A percentile compares a stretch with the other conserved stretches of the same genome.
Conservation (phyloP, 2,797 vertebrate species). For the Acestrorhynchus altus region DNA sequence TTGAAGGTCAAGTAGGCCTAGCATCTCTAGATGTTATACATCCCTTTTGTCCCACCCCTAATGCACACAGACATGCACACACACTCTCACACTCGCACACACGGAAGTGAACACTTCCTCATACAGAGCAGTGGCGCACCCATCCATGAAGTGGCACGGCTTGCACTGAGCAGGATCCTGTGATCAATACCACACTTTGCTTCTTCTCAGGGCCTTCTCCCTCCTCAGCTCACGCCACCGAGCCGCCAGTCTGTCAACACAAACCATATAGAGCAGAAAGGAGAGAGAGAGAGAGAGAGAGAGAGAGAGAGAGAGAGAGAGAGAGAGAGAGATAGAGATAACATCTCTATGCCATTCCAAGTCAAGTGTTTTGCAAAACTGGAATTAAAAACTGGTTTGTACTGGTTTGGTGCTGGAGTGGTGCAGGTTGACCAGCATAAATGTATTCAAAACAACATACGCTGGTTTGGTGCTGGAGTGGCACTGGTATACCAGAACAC, state of each 20-base stretch:
- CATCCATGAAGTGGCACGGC: constrained; percentile 41
- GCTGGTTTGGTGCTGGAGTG: too few species aligned
- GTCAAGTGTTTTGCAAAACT: too few species aligned
- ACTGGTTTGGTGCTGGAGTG: too few species aligned
- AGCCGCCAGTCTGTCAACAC: constrained; percentile 20
- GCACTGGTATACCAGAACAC: too few species aligned
- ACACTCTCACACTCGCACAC: neutral
- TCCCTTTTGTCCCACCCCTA: constrained; percentile 41
- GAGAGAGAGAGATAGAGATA: too few species aligned
- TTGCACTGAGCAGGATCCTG: constrained; percentile 36
- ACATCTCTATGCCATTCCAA: too few species aligned
- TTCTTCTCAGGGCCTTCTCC: constrained; percentile 32
- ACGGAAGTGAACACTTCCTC: constrained; percentile 33
- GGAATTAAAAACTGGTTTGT: too few species aligned
- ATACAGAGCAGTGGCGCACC: constrained; percentile 29
- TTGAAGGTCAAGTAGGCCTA: too few species aligned
- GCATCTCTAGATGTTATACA: too few species aligned
- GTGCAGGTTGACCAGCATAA: too few species aligned
- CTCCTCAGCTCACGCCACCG: constrained; percentile 21
- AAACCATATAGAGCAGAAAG: constrained; percentile 10
- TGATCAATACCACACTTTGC: constrained; percentile 47
- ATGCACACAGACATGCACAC: neutral
- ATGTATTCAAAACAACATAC: too few species aligned
- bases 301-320: too few species aligned
- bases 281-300: neutral